These are phyloP conservation scores for Liodrosophila aerea DNA, from an alignment of 2,888 invertebrate genomes.

Conservation along the genomic window DNA sequence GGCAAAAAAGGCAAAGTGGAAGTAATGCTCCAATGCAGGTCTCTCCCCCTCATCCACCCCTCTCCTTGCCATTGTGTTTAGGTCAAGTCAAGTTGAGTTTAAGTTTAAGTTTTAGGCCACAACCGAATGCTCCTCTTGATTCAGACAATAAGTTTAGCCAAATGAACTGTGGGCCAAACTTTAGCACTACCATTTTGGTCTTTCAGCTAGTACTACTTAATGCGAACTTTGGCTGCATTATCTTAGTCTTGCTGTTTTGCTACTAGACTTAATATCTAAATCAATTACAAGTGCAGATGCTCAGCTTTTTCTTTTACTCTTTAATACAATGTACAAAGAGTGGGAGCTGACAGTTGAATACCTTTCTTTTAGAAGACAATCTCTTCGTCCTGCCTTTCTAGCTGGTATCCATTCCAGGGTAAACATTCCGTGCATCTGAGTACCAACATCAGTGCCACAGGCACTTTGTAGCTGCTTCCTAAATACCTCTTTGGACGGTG, in stretches of 20 bases:
- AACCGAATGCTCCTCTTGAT: slow-evolving; percentile 43
- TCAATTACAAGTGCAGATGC: not conserved
- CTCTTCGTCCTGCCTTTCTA: too few species aligned
- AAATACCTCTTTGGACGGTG: too few species aligned
- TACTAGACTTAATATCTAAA: not conserved
- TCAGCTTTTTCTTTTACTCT: too few species aligned
- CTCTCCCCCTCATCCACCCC: not conserved
- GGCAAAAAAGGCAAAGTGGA: slow-evolving; percentile 5
- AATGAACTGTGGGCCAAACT: slow-evolving; percentile 28
- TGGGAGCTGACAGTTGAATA: too few species aligned
- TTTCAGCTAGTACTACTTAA: slow-evolving; percentile 5
- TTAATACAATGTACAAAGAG: too few species aligned
- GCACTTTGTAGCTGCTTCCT: too few species aligned
- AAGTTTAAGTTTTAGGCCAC: slow-evolving; percentile 49
- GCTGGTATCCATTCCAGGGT: too few species aligned
- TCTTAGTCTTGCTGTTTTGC: too few species aligned
- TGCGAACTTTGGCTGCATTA: slow-evolving; percentile 4
- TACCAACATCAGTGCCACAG: too few species aligned
- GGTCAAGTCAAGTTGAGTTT: slow-evolving; percentile 31
- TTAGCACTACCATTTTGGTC: slow-evolving; percentile 6
- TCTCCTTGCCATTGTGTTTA: not conserved
- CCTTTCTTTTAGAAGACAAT: too few species aligned
- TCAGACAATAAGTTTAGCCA: slow-evolving; percentile 37
- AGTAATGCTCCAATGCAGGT: slow-evolving; percentile 32
- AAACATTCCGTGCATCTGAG: too few species aligned